Conservation (phyloP, 2,113 vertebrate species). For the Microcebus ravelobensis region DNA sequence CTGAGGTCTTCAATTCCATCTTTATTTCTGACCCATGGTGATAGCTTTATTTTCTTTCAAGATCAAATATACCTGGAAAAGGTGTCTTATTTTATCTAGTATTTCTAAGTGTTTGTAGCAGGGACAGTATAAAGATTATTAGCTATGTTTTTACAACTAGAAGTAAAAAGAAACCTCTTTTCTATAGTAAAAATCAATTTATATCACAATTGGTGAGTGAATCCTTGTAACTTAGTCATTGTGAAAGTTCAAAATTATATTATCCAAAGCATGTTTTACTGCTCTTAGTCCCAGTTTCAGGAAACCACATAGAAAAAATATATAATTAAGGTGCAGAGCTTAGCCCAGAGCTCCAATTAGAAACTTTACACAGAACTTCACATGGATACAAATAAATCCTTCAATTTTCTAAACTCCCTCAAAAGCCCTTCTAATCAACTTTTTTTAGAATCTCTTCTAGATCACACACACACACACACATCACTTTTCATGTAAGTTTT, state of each 20-base stretch:
- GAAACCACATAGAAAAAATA: not conserved
- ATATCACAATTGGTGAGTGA: not conserved
- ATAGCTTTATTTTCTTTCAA: slow-evolving; percentile 30
- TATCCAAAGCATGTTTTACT: not conserved
- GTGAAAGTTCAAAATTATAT: not conserved
- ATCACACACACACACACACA: not conserved
- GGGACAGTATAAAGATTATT: not conserved
- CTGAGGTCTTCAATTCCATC: not conserved
- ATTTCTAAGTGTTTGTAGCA: not conserved
- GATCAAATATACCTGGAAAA: not conserved
- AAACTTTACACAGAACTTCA: not conserved
- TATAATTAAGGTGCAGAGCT: not conserved
- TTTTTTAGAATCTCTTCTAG: not conserved
- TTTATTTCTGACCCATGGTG: not conserved
- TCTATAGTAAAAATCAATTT: slow-evolving; percentile 39
- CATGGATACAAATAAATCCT: not conserved
- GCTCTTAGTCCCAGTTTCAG: not conserved
- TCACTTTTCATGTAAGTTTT: not conserved
- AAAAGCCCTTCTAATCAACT: not conserved
- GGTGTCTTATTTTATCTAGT: not conserved
- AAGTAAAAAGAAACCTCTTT: slow-evolving; percentile 26
- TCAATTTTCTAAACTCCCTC: not conserved
- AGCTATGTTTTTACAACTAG: not conserved
- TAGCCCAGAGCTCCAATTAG: not conserved
- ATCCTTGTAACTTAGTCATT: not conserved